Percentiles rank a stretch among this genome's conserved stretches.
These are phyloP conservation scores for Cataglyphis albicans DNA, from an alignment of 2,888 invertebrate genomes.

Conservation along the genomic window DNA sequence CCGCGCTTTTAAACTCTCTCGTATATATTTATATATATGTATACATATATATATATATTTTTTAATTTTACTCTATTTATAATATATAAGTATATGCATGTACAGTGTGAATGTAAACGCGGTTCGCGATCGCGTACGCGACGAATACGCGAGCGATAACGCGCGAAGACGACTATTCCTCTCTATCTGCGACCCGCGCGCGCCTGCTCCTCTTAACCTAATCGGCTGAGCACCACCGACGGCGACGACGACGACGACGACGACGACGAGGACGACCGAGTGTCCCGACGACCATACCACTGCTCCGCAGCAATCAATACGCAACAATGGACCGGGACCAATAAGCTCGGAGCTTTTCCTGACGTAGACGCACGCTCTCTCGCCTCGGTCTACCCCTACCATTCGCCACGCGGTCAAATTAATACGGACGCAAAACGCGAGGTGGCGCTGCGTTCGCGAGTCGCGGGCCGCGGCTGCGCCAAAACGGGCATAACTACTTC, in stretches of 20 bases:
- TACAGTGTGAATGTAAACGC: slow-evolving; percentile 45
- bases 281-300: slow-evolving; percentile 83
- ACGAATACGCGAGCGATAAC: slow-evolving; percentile 58
- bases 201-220: slow-evolving; percentile 73
- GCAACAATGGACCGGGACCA: slow-evolving; percentile 86
- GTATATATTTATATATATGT: slow-evolving; percentile 2
- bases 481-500: slow-evolving; percentile 56
- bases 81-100: slow-evolving; percentile 2
- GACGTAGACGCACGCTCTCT: slow-evolving; percentile 83
- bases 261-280: slow-evolving; percentile 82
- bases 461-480: slow-evolving; percentile 60
- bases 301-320: slow-evolving; percentile 85
- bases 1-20: neutral
- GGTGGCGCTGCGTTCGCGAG: slow-evolving; percentile 35
- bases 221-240: slow-evolving; percentile 76
- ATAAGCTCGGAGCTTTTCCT: slow-evolving; percentile 85
- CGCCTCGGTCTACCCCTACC: slow-evolving; percentile 68
- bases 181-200: slow-evolving; percentile 68
- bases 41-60: slow-evolving; percentile 5
- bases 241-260: slow-evolving; percentile 80
- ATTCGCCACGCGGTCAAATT: slow-evolving; percentile 35
- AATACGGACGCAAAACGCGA: slow-evolving; percentile 50
- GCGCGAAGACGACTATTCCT: slow-evolving; percentile 33
- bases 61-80: neutral
- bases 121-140: slow-evolving; percentile 58